phyloP scores from a whole-genome alignment of 2,797 vertebrate genomes.

The Syngnathus acus region DNA sequence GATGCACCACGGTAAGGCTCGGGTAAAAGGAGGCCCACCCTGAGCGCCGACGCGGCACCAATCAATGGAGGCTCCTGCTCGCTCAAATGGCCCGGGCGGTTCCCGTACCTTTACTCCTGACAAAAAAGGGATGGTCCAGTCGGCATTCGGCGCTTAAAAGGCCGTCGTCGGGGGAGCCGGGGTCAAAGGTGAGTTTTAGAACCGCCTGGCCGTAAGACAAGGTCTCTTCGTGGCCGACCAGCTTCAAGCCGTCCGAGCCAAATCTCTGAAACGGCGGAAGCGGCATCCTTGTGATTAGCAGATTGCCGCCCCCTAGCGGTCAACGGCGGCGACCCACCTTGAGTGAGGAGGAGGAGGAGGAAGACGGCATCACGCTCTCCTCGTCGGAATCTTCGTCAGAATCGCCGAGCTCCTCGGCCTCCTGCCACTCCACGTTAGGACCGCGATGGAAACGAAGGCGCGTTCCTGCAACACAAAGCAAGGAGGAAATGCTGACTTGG shows the following conservation, averaged over 20 bases:
- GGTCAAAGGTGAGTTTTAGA: conserved; percentile 94
- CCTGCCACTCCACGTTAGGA: conserved; percentile 87
- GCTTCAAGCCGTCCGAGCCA: conserved; percentile 86
- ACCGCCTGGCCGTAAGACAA: conserved; percentile 89
- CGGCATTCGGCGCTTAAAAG: conserved; percentile 89
- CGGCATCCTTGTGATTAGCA: no score
- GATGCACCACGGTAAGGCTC: conserved; percentile 97
- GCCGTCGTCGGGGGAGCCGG: conserved; percentile 83
- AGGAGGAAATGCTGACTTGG: no score
- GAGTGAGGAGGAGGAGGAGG: conserved; percentile 45
- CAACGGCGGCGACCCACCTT: conserved; percentile 49
- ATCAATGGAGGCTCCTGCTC: background rate
- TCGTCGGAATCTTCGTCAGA: conserved; percentile 79
- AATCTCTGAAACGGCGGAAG: conserved; percentile 72
- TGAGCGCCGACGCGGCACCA: conserved; percentile 34
- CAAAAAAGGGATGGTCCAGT: conserved; percentile 95
- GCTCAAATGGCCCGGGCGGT: background rate
- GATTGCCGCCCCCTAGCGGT: conserved; percentile 29
- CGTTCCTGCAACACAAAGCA: conserved; percentile 71
- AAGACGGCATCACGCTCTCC: conserved; percentile 66
- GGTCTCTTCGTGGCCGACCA: conserved; percentile 90
- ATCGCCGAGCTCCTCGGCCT: conserved; percentile 85
- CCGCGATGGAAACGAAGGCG: conserved; percentile 94
- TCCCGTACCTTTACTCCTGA: conserved; percentile 91
- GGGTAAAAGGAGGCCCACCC: conserved; percentile 99